Conservation (phyloP, 1,140 invertebrate species). For the Camponotus floridanus region DNA sequence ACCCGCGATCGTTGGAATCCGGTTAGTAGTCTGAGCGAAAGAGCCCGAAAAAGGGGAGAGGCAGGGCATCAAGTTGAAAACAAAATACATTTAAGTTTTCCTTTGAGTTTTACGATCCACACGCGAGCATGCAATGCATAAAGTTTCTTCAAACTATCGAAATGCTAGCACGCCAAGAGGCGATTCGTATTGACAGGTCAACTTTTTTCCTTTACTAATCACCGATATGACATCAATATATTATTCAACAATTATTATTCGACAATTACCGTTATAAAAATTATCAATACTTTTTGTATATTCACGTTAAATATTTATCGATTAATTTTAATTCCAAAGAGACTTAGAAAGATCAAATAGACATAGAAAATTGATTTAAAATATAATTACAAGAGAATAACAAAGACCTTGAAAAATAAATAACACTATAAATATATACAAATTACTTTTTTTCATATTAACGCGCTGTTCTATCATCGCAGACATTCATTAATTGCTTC, state of each 20-base stretch:
- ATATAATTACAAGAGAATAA: constrained; percentile 1
- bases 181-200: neutral
- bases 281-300: neutral
- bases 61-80: constrained; percentile 51
- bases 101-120: constrained; percentile 1
- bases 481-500: neutral
- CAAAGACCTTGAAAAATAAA: neutral
- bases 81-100: constrained; percentile 72
- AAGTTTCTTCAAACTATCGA: constrained; percentile 30
- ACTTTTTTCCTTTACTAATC: neutral
- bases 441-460: constrained; percentile 37
- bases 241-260: constrained; percentile 27
- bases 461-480: neutral
- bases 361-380: neutral
- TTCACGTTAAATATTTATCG: neutral
- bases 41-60: neutral
- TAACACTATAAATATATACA: constrained; percentile 16
- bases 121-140: constrained; percentile 21
- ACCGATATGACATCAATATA: constrained; percentile 1
- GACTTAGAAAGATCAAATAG: neutral
- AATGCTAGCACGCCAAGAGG: neutral
- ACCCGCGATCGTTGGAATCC: constrained; percentile 46
- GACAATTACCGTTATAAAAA: neutral
- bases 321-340: constrained; percentile 15
- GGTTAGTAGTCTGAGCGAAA: constrained; percentile 26